Conservation (phyloP, 1,140 invertebrate species). For the Drosophila carrolli region DNA sequence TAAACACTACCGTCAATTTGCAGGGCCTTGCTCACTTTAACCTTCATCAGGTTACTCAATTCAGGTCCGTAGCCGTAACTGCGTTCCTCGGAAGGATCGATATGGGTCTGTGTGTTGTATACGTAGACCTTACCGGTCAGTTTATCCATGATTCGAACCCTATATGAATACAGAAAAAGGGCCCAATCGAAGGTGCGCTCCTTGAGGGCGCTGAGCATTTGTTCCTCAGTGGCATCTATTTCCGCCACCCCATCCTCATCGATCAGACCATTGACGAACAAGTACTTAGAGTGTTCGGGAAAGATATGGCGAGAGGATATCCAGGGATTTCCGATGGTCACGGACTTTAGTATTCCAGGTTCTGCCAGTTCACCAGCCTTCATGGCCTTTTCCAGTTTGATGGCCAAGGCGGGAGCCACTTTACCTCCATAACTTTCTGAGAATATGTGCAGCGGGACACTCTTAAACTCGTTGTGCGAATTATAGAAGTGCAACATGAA, state of each 20-base stretch:
- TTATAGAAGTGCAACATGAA: conserved; percentile 89
- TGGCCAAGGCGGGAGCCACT: conserved; percentile 93
- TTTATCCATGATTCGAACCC: too few relatives aligned
- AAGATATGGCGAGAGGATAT: conserved; percentile 93
- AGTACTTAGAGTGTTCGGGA: conserved; percentile 91
- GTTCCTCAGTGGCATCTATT: conserved; percentile 77
- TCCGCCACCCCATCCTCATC: conserved; percentile 86
- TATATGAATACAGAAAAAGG: too few relatives aligned
- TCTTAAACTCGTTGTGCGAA: conserved; percentile 88
- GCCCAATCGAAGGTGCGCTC: too few relatives aligned
- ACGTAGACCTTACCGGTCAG: conserved; percentile 50
- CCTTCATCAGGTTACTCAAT: conserved; percentile 89
- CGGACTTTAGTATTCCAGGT: conserved; percentile 89
- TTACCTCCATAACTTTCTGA: conserved; percentile 97
- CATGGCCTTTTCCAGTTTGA: conserved; percentile 87
- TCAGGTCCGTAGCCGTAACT: conserved; percentile 67
- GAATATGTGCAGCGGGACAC: conserved; percentile 92
- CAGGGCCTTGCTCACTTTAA: conserved; percentile 87
- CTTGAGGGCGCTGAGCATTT: conserved; percentile 86
- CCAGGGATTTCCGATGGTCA: conserved; percentile 94
- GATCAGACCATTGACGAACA: conserved; percentile 86
- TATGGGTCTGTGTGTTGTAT: conserved; percentile 57
- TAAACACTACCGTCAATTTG: conserved; percentile 85
- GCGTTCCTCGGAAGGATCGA: conserved; percentile 44
- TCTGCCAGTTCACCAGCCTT: conserved; percentile 86